A percentile compares a stretch with the other conserved stretches of the same genome.
Conservation (phyloP, 1,140 invertebrate genomes). For the Babylonia areolata region DNA sequence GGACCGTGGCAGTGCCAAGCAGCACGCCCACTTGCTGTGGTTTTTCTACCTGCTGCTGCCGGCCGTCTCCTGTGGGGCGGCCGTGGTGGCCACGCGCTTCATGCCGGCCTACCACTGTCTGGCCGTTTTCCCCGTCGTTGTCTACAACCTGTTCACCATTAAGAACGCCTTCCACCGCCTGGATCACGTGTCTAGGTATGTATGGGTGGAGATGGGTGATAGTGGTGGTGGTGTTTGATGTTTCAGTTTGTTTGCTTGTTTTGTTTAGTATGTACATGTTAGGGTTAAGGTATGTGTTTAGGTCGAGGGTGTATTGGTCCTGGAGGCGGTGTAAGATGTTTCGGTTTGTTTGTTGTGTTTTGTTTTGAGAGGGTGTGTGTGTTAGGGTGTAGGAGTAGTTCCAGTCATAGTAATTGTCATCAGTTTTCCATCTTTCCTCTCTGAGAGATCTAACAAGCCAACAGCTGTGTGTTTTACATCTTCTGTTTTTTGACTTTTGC, state of each 20-base stretch:
- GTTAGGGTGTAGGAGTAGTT: too few relatives aligned
- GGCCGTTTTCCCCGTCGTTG: conserved; percentile 44
- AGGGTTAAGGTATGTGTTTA: not conserved
- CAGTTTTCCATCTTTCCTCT: too few relatives aligned
- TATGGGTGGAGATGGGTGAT: not conserved
- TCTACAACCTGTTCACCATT: not conserved
- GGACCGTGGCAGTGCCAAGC: conserved; percentile 36
- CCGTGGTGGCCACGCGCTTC: conserved; percentile 39
- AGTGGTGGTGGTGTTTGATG: not conserved
- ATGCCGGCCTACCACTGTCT: conserved; percentile 53
- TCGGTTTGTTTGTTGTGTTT: not conserved
- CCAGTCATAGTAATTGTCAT: too few relatives aligned
- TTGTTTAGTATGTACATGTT: not conserved
- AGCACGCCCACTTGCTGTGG: conserved; percentile 54
- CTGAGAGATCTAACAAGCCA: too few relatives aligned
- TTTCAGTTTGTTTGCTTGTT: not conserved
- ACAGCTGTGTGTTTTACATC: too few relatives aligned
- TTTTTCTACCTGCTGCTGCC: conserved; percentile 61
- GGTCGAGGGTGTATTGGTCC: too few relatives aligned
- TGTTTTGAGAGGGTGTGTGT: not conserved
- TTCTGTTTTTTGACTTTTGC: too few relatives aligned
- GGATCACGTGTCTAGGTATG: conserved; percentile 63
- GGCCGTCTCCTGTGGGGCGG: conserved; percentile 42
- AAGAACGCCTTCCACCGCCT: conserved; percentile 56
- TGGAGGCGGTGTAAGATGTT: too few relatives aligned